Conservation (phyloP, 1,140 invertebrate genomes). For the Brachionus sp. region DNA sequence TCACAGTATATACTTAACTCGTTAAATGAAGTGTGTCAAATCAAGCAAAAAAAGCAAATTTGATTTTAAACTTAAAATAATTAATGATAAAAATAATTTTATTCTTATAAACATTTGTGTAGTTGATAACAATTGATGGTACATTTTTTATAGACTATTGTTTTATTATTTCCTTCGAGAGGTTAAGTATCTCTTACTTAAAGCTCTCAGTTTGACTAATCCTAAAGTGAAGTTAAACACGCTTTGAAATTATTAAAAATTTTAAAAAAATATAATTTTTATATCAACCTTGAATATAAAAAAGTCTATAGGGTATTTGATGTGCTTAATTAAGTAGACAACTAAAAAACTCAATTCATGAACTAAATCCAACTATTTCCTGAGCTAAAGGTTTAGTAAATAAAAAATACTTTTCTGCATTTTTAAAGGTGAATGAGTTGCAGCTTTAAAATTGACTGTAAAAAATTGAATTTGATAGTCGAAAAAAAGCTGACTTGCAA, state of each 20-base stretch:
- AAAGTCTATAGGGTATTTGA: not conserved
- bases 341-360: no score
- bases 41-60: not conserved
- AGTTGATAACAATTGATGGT: not conserved
- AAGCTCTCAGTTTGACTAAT: not conserved
- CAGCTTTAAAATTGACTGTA: not conserved
- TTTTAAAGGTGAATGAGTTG: not conserved
- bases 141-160: not conserved
- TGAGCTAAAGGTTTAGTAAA: no score
- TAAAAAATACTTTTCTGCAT: no score
- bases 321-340: no score
- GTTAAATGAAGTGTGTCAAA: not conserved
- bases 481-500: not conserved
- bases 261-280: not conserved
- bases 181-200: not conserved
- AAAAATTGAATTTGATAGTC: not conserved
- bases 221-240: not conserved
- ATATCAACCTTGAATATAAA: not conserved
- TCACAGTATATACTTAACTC: not conserved
- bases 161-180: not conserved
- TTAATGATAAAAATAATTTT: not conserved
- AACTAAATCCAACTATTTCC: no score
- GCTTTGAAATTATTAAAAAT: not conserved
- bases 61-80: not conserved
- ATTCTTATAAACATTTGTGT: not conserved